Conservation (phyloP, 2,113 vertebrate species). For the human region GRCh38 chr3:32493001-32493500, state of each 20-base stretch:
- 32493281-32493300: neutral
- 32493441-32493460: neutral
- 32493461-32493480: neutral
- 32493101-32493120: slow-evolving; percentile 12
- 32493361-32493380: neutral
- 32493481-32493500: neutral
- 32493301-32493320: neutral
- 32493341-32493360: neutral
- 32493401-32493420: neutral
- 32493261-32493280: neutral
- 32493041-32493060: neutral
- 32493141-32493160: neutral
- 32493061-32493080: slow-evolving; percentile 20
- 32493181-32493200: neutral
- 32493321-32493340: neutral
- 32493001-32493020: neutral
- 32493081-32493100: neutral
- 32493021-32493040: neutral
- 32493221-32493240: neutral
- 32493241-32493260: neutral
- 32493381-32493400: neutral
- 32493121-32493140: neutral
- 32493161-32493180: neutral
- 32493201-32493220: neutral
- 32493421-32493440: neutral